phyloP scores from a whole-genome alignment of 2,113 vertebrate species.

The Hemibagrus wyckioides region DNA sequence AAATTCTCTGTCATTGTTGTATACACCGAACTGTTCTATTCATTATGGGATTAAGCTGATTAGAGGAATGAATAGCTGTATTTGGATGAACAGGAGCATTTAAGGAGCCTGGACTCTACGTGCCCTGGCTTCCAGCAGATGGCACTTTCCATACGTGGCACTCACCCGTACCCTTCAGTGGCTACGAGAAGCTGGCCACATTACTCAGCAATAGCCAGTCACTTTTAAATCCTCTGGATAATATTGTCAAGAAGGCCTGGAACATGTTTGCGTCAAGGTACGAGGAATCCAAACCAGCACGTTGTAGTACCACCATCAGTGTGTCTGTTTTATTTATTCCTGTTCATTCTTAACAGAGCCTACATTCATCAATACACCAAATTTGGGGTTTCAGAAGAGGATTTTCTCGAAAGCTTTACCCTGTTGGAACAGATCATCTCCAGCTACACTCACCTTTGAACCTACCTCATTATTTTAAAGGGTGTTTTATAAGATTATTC shows the following conservation, averaged over 20 bases:
- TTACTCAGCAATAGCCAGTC: conserved; percentile 94
- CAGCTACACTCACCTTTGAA: conserved; percentile 83
- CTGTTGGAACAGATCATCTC: conserved; percentile 90
- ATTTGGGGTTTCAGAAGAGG: conserved; percentile 90
- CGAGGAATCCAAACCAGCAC: background rate
- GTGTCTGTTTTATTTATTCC: background rate
- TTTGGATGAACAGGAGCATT: conserved; percentile 76
- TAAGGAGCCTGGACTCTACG: conserved; percentile 82
- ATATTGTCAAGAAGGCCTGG: conserved; percentile 93
- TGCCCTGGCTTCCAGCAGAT: conserved; percentile 80
- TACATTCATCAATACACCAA: conserved; percentile 92
- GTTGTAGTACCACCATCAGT: too few relatives aligned
- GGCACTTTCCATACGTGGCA: conserved; percentile 80
- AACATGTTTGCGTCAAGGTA: conserved; percentile 98
- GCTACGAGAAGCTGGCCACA: conserved; percentile 88
- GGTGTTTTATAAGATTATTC: background rate
- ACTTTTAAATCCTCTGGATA: conserved; percentile 84
- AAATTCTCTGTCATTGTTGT: too few relatives aligned
- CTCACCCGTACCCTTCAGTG: conserved; percentile 84
- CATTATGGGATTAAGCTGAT: background rate
- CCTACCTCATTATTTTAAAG: background rate
- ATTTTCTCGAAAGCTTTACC: conserved; percentile 92
- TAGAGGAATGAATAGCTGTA: background rate
- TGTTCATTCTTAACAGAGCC: conserved; percentile 79
- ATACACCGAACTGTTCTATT: background rate